These are phyloP conservation scores for Zygogramma bicolorata DNA, from an alignment of 2,888 invertebrate genomes.

Conservation along the genomic window DNA sequence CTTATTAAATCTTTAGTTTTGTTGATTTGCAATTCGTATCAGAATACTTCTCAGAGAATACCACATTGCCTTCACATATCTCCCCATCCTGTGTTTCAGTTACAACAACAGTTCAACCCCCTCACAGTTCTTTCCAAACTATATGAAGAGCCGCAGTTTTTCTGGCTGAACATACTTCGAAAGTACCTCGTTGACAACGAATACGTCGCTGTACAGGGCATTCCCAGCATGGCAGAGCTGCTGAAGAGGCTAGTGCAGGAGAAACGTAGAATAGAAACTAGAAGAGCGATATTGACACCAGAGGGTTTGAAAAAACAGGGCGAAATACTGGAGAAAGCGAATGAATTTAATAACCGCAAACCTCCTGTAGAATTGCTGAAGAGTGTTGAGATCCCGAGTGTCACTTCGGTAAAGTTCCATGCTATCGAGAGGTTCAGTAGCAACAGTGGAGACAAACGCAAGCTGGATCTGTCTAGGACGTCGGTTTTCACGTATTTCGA, in stretches of 20 bases:
- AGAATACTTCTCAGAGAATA: no score
- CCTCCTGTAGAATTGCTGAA: slow-evolving; percentile 80
- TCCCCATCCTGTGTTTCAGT: no score
- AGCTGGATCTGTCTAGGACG: slow-evolving; percentile 72
- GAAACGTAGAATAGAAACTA: slow-evolving; percentile 76
- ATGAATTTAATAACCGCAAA: slow-evolving; percentile 80
- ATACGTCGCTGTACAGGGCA: slow-evolving; percentile 74
- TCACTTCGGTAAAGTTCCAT: slow-evolving; percentile 79
- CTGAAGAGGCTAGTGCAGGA: slow-evolving; percentile 79
- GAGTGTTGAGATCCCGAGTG: slow-evolving; percentile 81
- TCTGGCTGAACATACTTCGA: slow-evolving; percentile 79
- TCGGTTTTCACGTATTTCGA: slow-evolving; percentile 84
- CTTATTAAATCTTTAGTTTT: no score
- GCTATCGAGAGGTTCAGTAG: slow-evolving; percentile 67
- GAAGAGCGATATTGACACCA: slow-evolving; percentile 74
- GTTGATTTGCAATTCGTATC: no score
- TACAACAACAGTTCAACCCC: slow-evolving; percentile 78
- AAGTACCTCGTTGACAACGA: slow-evolving; percentile 76
- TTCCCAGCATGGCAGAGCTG: slow-evolving; percentile 76
- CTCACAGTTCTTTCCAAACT: slow-evolving; percentile 74
- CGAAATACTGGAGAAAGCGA: slow-evolving; percentile 75
- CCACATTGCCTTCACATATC: no score
- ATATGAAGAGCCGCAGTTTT: slow-evolving; percentile 72
- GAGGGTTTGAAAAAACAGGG: slow-evolving; percentile 76
- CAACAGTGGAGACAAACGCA: slow-evolving; percentile 65